Base-by-base conservation (phyloP, 1,140 invertebrate species). In the Drosophila navojoa region DNA sequence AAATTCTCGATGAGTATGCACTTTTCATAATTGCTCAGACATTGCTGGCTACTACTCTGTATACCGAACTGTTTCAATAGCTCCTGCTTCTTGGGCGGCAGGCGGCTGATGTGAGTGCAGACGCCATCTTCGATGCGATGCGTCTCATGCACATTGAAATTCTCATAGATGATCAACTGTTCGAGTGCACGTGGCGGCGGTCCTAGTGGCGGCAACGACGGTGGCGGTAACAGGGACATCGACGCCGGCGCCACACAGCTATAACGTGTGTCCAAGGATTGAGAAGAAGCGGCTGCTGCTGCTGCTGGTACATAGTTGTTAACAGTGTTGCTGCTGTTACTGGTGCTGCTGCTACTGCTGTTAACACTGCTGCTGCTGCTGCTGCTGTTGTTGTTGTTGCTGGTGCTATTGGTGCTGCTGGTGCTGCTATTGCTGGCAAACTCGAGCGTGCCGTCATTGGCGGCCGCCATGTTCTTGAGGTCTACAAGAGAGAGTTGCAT, bases 31-130 rank as follows among this genome's bases (percentile, higher is more conserved):
- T 91, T 91, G 77, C 91, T 92, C 81, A 92, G 86, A 77, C 79
- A 89, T 85, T 92, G 91, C 84, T 89, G 84, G 61, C 85, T 80
- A 91, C 91, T 91, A 90, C 90, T 92, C 82, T 92, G 91, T 87
- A 92, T 92, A 91, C 91, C 91, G 91, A 92, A 92, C 91, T 92
- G 90, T 91, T 92, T 92, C 67, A 92, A 87, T 81, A 92, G 70
- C 78, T 92, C 91, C 91, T 92, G 91, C 73, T 92, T 92, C 72
- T 92, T 92, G 55, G 91, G 91, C 72, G 91, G 90, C 77, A 92
- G 76, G 63, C 91, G 91, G 55, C 81, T 80, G 77, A 92, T 92
- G 72, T 92, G 91, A 49, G 91, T 92, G 71, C 86, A 92, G 55
- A 92, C 87, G 52, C 91, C 91, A 58, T 92, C 91, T 76, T 92